Percentiles rank a stretch among this genome's conserved stretches.
These are phyloP conservation scores for Agrotis segetum DNA, from an alignment of 2,888 invertebrate genomes.

Conservation along the genomic window DNA sequence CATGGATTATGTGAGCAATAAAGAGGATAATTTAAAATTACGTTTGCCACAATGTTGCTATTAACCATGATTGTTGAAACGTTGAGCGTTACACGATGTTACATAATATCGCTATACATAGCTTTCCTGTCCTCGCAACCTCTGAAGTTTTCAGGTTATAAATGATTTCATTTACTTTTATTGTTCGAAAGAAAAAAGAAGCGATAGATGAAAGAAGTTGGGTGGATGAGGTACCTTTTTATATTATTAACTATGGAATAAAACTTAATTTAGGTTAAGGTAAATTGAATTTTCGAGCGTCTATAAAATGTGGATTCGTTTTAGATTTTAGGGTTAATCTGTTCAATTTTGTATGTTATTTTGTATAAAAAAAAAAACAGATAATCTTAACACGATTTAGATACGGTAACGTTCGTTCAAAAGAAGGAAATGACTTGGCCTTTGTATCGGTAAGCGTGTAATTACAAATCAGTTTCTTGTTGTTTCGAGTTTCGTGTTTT, in stretches of 20 bases:
- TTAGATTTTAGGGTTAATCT: conserved; percentile 54
- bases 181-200: conserved; percentile 56
- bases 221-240: conserved; percentile 46
- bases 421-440: conserved; percentile 83
- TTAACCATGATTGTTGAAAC: conserved; percentile 79
- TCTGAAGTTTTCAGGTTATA: conserved; percentile 62
- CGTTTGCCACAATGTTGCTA: conserved; percentile 82
- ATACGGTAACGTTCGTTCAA: conserved; percentile 70
- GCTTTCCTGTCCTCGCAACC: conserved; percentile 42
- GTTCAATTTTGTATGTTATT: conserved; percentile 35
- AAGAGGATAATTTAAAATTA: conserved; percentile 87
- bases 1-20: conserved; percentile 85
- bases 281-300: conserved; percentile 60
- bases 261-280: conserved; percentile 48
- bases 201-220: conserved; percentile 61
- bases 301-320: conserved; percentile 50
- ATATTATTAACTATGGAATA: conserved; percentile 49
- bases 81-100: conserved; percentile 62
- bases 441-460: conserved; percentile 79
- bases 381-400: conserved; percentile 64
- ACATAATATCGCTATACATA: conserved; percentile 54
- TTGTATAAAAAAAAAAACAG: conserved; percentile 40
- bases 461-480: conserved; percentile 80
- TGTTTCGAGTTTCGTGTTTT: conserved; percentile 72
- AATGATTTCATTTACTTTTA: conserved; percentile 68